Conservation (phyloP, 2,888 invertebrate genomes). For the Ornithoptera priamus region DNA sequence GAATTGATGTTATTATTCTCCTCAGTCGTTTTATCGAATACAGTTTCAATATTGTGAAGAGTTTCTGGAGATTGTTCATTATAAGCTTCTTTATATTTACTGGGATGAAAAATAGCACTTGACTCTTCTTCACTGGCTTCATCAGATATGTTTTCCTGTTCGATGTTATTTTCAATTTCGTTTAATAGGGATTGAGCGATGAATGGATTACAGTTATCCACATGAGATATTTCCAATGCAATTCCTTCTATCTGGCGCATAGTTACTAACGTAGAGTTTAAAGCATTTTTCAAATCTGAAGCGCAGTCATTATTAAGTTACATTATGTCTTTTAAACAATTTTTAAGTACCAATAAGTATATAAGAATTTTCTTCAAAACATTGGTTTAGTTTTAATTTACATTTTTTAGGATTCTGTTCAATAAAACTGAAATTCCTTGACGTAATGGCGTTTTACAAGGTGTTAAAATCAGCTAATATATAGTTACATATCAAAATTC, state of each 20-base stretch:
- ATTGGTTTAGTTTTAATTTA: too few relatives aligned
- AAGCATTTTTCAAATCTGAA: constrained; percentile 31
- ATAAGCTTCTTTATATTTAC: constrained; percentile 10
- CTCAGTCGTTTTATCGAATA: constrained; percentile 21
- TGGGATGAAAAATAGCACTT: background rate
- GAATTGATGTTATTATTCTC: constrained; percentile 19
- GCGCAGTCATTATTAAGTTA: background rate
- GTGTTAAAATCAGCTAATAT: too few relatives aligned
- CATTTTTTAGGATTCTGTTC: too few relatives aligned
- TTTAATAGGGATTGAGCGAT: constrained; percentile 9
- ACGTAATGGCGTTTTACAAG: too few relatives aligned
- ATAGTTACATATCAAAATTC: too few relatives aligned
- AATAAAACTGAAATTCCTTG: too few relatives aligned
- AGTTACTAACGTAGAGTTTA: constrained; percentile 25
- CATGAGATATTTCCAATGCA: constrained; percentile 1
- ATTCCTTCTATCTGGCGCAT: constrained; percentile 12
- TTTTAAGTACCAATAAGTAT: too few relatives aligned
- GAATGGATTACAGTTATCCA: constrained; percentile 10
- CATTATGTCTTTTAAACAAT: too few relatives aligned
- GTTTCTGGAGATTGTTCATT: constrained; percentile 28
- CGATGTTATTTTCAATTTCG: constrained; percentile 14
- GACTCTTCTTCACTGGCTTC: constrained; percentile 2
- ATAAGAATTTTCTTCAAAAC: too few relatives aligned
- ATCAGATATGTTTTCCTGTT: background rate
- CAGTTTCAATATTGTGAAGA: constrained; percentile 23